phyloP scores from a whole-genome alignment of 2,797 vertebrate species.

The Notolabrus celidotus region DNA sequence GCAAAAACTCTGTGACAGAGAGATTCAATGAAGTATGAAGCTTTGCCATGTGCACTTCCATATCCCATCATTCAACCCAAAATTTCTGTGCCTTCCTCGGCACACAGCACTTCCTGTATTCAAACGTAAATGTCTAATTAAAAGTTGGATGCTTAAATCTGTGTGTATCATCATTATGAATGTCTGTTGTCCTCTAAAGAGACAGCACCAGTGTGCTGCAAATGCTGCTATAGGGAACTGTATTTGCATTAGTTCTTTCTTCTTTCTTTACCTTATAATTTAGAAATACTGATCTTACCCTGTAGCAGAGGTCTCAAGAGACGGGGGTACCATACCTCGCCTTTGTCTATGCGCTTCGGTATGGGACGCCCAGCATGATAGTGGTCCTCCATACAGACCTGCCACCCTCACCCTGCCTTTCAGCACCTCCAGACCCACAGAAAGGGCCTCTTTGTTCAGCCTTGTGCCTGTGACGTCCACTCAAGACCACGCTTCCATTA shows the following conservation, averaged over 20 bases:
- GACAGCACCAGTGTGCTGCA: conserved; percentile 14
- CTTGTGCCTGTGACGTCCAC: conserved; percentile 76
- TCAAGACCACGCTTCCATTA: conserved; percentile 79
- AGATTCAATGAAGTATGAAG: conserved; percentile 76
- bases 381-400: conserved; percentile 71
- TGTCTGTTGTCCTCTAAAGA: conserved; percentile 24
- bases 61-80: conserved; percentile 70
- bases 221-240: not conserved
- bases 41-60: conserved; percentile 68
- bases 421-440: conserved; percentile 85
- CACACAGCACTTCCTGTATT: conserved; percentile 27
- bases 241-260: conserved; percentile 7
- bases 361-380: conserved; percentile 76
- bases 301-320: conserved; percentile 15
- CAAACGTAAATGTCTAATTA: conserved; percentile 54
- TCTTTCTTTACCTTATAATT: conserved; percentile 16
- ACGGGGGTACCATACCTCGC: conserved; percentile 55
- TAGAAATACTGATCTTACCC: conserved; percentile 18
- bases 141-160: conserved; percentile 44
- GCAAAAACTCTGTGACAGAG: conserved; percentile 60
- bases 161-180: conserved; percentile 37
- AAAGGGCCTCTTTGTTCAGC: conserved; percentile 85
- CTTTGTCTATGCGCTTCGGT: conserved; percentile 71
- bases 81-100: conserved; percentile 24
- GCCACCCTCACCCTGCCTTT: conserved; percentile 86